phyloP scores from a whole-genome alignment of 2,113 vertebrate species.

The Lamprologus sp. region DNA sequence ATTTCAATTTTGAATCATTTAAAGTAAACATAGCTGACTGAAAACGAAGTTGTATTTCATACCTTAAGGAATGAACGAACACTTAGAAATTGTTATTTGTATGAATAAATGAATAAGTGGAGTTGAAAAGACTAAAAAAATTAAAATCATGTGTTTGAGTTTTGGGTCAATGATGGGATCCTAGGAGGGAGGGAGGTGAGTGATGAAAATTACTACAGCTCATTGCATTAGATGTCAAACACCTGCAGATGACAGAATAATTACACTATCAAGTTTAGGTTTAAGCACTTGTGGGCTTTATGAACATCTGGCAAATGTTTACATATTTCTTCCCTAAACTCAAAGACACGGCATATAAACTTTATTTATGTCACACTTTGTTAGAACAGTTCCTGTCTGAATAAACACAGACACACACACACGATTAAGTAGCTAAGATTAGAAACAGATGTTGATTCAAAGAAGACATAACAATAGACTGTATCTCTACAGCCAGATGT shows the following conservation, averaged over 20 bases:
- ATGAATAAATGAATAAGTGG: background rate
- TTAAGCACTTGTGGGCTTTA: background rate
- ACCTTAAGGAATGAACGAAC: background rate
- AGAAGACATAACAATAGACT: background rate
- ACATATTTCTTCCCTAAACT: background rate
- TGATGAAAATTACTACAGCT: background rate
- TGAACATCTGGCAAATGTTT: background rate
- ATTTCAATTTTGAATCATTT: background rate
- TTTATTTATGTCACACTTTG: background rate
- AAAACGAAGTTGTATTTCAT: background rate
- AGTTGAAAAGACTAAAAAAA: background rate
- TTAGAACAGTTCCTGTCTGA: background rate
- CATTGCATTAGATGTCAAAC: background rate
- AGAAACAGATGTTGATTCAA: conserved; percentile 46
- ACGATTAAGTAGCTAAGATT: conserved; percentile 15
- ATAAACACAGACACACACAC: background rate
- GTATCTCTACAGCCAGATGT: background rate
- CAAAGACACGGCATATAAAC: background rate
- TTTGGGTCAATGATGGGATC: background rate
- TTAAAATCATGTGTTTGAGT: background rate
- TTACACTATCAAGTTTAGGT: background rate
- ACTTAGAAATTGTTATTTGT: background rate
- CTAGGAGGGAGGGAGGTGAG: background rate
- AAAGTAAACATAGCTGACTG: background rate
- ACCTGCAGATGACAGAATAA: background rate